Base-by-base conservation (phyloP, 2,888 invertebrate species). In the Pasiphila rectangulata region DNA sequence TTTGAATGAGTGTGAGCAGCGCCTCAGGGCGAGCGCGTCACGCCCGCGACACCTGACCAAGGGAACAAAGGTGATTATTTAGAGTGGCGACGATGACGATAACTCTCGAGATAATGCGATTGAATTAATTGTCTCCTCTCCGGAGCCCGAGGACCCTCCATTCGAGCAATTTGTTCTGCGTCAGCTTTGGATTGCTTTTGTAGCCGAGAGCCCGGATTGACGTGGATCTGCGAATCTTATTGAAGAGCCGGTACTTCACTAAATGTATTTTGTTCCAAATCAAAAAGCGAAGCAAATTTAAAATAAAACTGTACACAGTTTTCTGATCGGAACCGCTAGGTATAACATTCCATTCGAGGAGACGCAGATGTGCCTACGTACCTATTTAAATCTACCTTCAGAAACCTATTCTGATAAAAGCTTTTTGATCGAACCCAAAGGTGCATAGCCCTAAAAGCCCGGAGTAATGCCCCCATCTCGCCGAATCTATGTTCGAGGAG, bases 91-190 rank as follows among this genome's bases (percentile, higher is more conserved):
- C 59, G 61, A 60, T 63, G 37, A 39, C 17, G 32, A 54, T 49
- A 52, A 50, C 40, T 44, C 52, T 59, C 12, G 44, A 58, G 54
- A 56, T 57, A 63, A 65, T 60, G 55, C 61, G 56, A 56, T 67
- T 64, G 62, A 69, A 67, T 69, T 67, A 67, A 70, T 63, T 54
- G 43, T 39, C 32, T 36, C 36, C 7, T 34, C 17, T 10, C 25
- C 5, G 23, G 27, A 21, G 37, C 16, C 30, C 2, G 44, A 51
- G 55, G 29, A 34, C 36, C 34, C 51, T 51, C 51, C 43, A 48
- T 47, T 46, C 32, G 32, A 42, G 47, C 44, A 50, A 56, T 54
- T 56, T 53, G 56, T 53, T 48, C 42, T 39, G 38, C 2, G 49
- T 48, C 50, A 53, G 53, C 49, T 45, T 43, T 42, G 32, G 40